phyloP scores from a whole-genome alignment of 2,888 invertebrate species.

The Zhuqinia jingwanae region DNA sequence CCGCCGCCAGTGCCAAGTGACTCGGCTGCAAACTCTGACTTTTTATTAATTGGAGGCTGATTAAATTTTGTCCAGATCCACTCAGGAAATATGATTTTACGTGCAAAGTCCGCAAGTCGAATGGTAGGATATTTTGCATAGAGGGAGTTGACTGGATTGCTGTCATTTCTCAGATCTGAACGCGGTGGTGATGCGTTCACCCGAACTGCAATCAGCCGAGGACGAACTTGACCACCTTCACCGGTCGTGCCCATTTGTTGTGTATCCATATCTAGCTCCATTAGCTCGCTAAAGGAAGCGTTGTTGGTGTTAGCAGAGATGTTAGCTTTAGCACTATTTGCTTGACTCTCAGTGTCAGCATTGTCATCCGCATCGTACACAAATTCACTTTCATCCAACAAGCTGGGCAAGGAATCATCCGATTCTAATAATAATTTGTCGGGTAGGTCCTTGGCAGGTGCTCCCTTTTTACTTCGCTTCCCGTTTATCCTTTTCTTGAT shows the following conservation, averaged over 20 bases:
- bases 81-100: conserved; percentile 76
- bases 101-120: conserved; percentile 76
- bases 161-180: conserved; percentile 37
- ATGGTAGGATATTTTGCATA: conserved; percentile 74
- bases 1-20: too few species aligned
- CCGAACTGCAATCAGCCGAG: conserved; percentile 59
- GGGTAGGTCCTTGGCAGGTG: background rate
- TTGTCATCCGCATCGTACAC: conserved; percentile 27
- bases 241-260: background rate
- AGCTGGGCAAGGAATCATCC: background rate
- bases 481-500: background rate
- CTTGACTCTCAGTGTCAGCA: too few species aligned
- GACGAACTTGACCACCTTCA: conserved; percentile 5
- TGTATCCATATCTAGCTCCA: background rate
- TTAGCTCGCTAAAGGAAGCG: background rate
- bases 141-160: conserved; percentile 15
- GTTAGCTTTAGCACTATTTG: too few species aligned
- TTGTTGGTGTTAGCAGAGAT: too few species aligned
- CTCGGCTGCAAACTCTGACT: conserved; percentile 64
- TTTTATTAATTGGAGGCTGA: conserved; percentile 62
- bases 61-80: conserved; percentile 77
- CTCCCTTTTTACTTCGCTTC: background rate
- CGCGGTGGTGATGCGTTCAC: conserved; percentile 55
- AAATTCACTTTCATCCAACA: conserved; percentile 45
- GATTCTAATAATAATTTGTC: background rate